These are phyloP conservation scores for Atta cephalotes DNA, from an alignment of 1,140 invertebrate species.

Conservation along the genomic window DNA sequence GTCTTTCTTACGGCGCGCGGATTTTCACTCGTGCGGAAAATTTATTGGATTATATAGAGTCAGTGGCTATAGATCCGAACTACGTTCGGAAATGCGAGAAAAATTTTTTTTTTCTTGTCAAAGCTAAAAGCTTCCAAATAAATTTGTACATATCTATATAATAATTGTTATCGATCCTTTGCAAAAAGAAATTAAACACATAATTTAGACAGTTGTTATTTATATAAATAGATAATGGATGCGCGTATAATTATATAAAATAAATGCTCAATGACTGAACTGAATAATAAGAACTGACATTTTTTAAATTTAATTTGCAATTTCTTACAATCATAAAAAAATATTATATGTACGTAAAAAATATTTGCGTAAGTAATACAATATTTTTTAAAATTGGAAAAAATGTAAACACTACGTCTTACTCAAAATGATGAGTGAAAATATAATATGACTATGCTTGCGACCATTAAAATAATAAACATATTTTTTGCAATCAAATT, in stretches of 20 bases:
- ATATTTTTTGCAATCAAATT: no score
- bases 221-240: neutral
- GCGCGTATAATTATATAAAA: neutral
- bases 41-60: slow-evolving; percentile 59
- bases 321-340: no score
- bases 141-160: neutral
- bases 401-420: no score
- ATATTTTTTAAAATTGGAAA: no score
- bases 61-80: neutral
- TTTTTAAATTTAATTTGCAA: no score
- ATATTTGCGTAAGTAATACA: no score
- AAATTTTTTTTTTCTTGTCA: slow-evolving; percentile 32
- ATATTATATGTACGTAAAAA: no score
- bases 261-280: no score
- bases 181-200: neutral
- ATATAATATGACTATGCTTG: no score
- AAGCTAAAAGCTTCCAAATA: neutral
- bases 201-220: slow-evolving; percentile 3
- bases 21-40: slow-evolving; percentile 56
- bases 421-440: no score
- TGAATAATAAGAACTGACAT: no score
- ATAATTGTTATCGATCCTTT: neutral
- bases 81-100: slow-evolving; percentile 34
- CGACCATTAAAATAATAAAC: no score
- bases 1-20: slow-evolving; percentile 51